Evolutionary conservation across 92 coral and sea anemone genomes (phyloP).

Genomic region (Siderastrea siderea): DNA sequence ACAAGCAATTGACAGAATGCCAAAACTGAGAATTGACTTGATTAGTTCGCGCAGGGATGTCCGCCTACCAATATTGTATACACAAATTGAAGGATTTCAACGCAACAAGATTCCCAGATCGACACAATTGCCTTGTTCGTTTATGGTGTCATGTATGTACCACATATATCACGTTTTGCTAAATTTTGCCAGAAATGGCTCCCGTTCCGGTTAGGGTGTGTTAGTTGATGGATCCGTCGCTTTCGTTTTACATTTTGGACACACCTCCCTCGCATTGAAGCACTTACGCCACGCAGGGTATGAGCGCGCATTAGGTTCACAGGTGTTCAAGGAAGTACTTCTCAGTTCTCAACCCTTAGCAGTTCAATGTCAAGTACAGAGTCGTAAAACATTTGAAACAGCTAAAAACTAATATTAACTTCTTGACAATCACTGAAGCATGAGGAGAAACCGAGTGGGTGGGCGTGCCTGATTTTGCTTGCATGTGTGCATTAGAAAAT

Average conservation of each 20-base stretch:
- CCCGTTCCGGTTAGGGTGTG: neutral
- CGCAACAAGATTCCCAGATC: neutral
- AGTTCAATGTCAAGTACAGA: no score
- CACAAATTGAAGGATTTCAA: neutral
- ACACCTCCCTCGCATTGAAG: neutral
- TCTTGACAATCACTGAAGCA: neutral
- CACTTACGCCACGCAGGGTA: neutral
- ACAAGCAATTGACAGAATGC: conserved; percentile 29
- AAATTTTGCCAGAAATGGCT: neutral
- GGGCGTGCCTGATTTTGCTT: neutral
- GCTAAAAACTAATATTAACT: no score
- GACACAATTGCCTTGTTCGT: neutral
- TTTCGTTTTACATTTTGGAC: neutral
- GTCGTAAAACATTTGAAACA: no score
- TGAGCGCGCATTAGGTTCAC: neutral
- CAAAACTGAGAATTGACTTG: neutral
- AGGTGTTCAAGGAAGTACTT: neutral
- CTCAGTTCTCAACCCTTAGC: neutral
- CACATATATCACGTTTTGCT: neutral
- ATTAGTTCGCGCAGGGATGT: neutral
- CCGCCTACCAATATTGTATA: neutral
- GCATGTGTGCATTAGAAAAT: neutral
- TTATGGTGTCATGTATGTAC: no score
- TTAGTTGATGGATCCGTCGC: conserved; percentile 16
- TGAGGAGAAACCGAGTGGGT: neutral